Percentiles rank a stretch among this genome's conserved stretches.
These are phyloP conservation scores for Sussaba pulchella DNA, from an alignment of 2,888 invertebrate genomes.

Conservation along the genomic window DNA sequence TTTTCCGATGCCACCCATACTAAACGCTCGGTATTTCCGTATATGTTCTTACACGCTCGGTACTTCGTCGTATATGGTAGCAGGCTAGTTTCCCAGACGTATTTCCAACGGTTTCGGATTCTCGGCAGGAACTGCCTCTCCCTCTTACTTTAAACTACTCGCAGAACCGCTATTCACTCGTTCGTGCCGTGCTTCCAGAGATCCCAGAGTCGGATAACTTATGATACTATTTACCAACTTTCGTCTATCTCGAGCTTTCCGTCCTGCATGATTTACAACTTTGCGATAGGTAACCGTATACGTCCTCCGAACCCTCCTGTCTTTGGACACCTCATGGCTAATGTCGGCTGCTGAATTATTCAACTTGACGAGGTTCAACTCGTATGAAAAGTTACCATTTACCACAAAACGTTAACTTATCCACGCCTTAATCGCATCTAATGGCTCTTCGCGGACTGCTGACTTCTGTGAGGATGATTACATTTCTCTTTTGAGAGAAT, in stretches of 20 bases:
- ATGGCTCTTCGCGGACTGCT: not conserved
- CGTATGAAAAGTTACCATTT: not conserved
- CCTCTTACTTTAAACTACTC: constrained; percentile 1
- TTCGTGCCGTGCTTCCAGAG: not conserved
- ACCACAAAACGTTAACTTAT: not conserved
- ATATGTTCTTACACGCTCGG: not conserved
- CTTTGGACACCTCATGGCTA: constrained; percentile 9
- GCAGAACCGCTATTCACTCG: not conserved
- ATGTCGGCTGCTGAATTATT: constrained; percentile 20
- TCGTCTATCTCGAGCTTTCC: not conserved
- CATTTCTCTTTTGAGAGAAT: not conserved
- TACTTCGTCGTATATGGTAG: constrained; percentile 3
- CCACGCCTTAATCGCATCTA: not conserved
- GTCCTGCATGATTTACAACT: constrained; percentile 6
- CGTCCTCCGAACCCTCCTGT: not conserved
- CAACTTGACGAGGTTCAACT: not conserved
- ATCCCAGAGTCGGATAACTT: constrained; percentile 23
- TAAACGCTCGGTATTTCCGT: not conserved
- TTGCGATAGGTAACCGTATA: no score
- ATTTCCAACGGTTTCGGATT: not conserved
- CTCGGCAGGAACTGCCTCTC: not conserved
- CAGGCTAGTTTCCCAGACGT: constrained; percentile 9
- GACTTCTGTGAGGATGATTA: not conserved
- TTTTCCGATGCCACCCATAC: constrained; percentile 1
- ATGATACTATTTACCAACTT: constrained; percentile 39